Base-by-base conservation (phyloP, 1,140 invertebrate genomes). In the Aradophagus sp. region DNA sequence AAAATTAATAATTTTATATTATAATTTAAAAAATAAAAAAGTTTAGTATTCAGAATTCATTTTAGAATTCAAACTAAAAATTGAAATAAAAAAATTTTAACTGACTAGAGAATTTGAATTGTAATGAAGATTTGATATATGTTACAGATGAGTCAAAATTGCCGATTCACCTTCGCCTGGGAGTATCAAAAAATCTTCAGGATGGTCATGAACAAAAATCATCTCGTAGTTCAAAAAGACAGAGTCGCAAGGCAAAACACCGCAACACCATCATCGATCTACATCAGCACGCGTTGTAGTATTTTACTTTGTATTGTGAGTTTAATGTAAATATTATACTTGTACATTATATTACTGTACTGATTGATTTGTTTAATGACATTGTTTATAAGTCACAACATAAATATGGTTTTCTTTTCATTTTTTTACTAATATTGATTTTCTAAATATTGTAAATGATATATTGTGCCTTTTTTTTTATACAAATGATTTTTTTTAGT, bases 101-200 rank as follows among this genome's bases (percentile, higher is more conserved):
- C n/a, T n/a, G n/a, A n/a, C n/a, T n/a, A n/a, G n/a, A n/a, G n/a
- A n/a, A n/a, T n/a, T n/a, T n/a, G n/a, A n/a, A n/a, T n/a, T n/a
- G n/a, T n/a, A n/a, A n/a, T n/a, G n/a, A n/a, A n/a, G n/a, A n/a
- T 17, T 8, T 42, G 1, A 13, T 14, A 7, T 56, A 5, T 16
- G 5, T 47, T 47, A 17, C 62, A 66, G 62, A 56, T 56, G 62
- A 56, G 38, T 66, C 62, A 20, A 56, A 66, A 27, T 15, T 56
- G 27, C 62, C 62, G 1, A 56, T 66, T 66, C 62, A 56, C n/a
- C 44, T 66, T 50, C 48, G 62, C 35, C 31, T 66, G 31, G 52
- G 62, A 7, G 14, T 66, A 0, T 56, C 62, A 5, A 66, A 50
- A 50, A 66, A 39, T 35, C 11, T 56, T 31, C 50, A 45, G 20